Evolutionary conservation across 2,113 vertebrate genomes (phyloP), one percentile per base, ranked within the genome.

Genomic region (Eira barbara): DNA sequence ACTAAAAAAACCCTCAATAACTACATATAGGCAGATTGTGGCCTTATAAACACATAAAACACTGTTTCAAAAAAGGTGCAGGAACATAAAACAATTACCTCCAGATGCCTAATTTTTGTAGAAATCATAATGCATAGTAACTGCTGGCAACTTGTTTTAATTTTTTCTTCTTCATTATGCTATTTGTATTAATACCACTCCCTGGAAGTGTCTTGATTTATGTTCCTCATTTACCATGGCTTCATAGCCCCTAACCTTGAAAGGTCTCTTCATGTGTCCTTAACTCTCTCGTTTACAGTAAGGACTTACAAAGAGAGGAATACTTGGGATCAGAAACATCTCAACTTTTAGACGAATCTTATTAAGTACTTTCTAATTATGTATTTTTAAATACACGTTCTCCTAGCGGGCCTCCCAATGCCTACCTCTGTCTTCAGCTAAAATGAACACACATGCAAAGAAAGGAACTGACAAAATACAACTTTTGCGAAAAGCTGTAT

Each of bases 301-400:
- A 67, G 34, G 36, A 82, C 74, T 89, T 95, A 79, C 52, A 82
- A 82, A 65, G 31, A 95, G 23, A 65, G 18, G 25, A 82, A 61
- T 82, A 93, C 12, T 29, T 96, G 45, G 91, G 39, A 91, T 82
- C 61, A 96, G 39, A 95, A 95, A 96, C 7, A 78, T 18, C 36
- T 88, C 49, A 95, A 31, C 91, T 93, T 96, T 83, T 81, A 86
- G 34, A 85, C 78, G 65, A 84, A 69, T 2, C n/a, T 94, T 74
- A 90, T 89, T 31, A 98, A 90, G 20, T 25, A 79, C 80, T 39
- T 95, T 79, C 91, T 39, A 96, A 55, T 67, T 69, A 74, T 2
- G 2, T 39, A 67, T 65, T 42, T 42, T 42, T 93, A 97, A 97
- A 97, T 89, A 49, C 84, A 57, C 2, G 47, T 11, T 45, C 36